Evolutionary conservation across 1,140 invertebrate species (phyloP).

Genomic region (Lamellibrachia luymesi): DNA sequence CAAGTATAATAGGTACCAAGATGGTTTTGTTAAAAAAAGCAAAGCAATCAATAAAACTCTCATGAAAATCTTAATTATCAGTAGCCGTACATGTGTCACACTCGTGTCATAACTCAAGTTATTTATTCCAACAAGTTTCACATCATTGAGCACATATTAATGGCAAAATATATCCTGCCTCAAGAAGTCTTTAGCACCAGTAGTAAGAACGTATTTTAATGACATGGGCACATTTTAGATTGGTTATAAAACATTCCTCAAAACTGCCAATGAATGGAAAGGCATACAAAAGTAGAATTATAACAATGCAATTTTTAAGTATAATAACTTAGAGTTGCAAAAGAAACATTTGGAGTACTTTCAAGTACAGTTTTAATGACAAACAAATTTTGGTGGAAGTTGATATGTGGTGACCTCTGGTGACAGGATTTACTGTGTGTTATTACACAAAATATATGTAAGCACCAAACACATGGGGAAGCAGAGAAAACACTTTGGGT

Average conservation of each 20-base stretch:
- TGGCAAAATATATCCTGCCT: neutral
- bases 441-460: neutral
- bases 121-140: neutral
- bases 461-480: neutral
- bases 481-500: neutral
- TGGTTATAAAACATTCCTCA: neutral
- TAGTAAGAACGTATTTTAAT: neutral
- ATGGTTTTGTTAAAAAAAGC: too few species aligned
- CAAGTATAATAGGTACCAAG: too few species aligned
- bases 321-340: neutral
- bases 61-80: too few species aligned
- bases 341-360: neutral
- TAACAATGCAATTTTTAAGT: neutral
- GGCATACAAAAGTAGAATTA: neutral
- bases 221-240: neutral
- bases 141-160: neutral
- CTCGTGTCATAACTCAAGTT: neutral
- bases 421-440: neutral
- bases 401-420: neutral
- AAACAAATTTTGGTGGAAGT: too few species aligned
- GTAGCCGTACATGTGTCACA: too few species aligned
- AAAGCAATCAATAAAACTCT: too few species aligned
- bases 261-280: neutral
- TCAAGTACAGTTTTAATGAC: neutral
- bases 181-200: neutral